Evolutionary conservation across 2,797 vertebrate species (phyloP).

Genomic region (Lophotriccus pileatus): DNA sequence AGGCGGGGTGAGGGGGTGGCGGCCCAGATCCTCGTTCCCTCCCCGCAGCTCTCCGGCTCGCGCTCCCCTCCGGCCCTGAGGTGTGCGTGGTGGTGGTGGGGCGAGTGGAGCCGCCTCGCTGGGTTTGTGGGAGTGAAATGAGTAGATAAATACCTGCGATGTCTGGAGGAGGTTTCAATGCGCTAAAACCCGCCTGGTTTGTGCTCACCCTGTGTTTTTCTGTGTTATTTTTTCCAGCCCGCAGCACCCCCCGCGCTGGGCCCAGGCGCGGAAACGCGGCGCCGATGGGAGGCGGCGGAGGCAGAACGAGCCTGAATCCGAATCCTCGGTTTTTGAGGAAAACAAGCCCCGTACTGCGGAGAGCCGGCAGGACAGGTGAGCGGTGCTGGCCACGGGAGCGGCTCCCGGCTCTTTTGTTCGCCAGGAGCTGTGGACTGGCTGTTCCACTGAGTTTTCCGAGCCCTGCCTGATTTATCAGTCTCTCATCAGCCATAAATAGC

Average conservation of each 20-base stretch:
- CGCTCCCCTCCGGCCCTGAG: not conserved
- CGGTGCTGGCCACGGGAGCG: fast-evolving
- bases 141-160: fast-evolving
- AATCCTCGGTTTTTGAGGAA: not conserved
- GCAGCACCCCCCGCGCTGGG: slow-evolving; percentile 70
- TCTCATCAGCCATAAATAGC: fast-evolving
- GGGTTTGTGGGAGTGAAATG: fast-evolving
- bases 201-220: fast-evolving
- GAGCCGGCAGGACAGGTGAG: slow-evolving; percentile 71
- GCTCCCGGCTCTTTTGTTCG: not conserved
- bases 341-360: not conserved
- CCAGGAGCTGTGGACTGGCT: fast-evolving
- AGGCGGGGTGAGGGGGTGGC: not conserved
- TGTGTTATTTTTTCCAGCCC: slow-evolving; percentile 23
- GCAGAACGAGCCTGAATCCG: not conserved
- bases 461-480: not conserved
- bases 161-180: fast-evolving
- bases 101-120: not conserved
- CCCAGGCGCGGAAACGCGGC: slow-evolving; percentile 79
- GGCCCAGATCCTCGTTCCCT: not conserved
- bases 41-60: too few species aligned
- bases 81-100: not conserved
- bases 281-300: slow-evolving; percentile 76
- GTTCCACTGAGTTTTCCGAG: fast-evolving
- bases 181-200: fast-evolving